Evolutionary conservation across 2,888 invertebrate species (phyloP).

Genomic region (Netelia melanura): DNA sequence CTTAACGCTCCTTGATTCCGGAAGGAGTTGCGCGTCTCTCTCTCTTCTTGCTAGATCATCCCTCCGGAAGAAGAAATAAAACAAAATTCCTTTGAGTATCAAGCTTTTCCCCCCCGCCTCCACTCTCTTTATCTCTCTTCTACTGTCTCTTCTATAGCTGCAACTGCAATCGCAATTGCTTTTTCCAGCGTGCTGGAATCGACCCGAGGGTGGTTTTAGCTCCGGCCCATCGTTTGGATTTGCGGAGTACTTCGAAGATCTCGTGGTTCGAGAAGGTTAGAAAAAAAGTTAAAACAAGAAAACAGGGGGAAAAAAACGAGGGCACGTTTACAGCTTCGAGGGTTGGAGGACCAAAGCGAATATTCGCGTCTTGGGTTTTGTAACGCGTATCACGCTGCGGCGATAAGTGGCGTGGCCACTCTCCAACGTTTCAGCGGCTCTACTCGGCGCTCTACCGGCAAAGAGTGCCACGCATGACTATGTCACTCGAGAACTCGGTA

Average conservation of each 20-base stretch:
- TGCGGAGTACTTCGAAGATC: conserved; percentile 7
- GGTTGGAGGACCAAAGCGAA: conserved; percentile 18
- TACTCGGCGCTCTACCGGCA: conserved; percentile 6
- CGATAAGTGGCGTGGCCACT: conserved; percentile 53
- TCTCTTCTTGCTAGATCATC: conserved; percentile 39
- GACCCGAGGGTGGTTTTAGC: neutral
- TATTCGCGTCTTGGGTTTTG: conserved; percentile 5
- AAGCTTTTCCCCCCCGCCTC: neutral
- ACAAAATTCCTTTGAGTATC: conserved; percentile 9
- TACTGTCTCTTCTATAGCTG: neutral
- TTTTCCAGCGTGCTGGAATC: neutral
- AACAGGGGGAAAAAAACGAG: conserved; percentile 15
- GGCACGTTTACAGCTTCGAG: neutral
- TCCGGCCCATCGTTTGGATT: conserved; percentile 44
- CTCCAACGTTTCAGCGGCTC: conserved; percentile 48
- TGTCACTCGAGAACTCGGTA: conserved; percentile 8
- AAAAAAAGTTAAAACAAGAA: conserved; percentile 16
- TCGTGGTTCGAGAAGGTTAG: conserved; percentile 7
- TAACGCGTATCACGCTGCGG: conserved; percentile 20
- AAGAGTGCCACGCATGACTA: conserved; percentile 13
- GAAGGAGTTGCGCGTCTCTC: conserved; percentile 63
- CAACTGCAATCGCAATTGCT: conserved; percentile 7
- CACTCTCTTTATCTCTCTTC: neutral
- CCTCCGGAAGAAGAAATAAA: conserved; percentile 19
- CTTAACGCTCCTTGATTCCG: conserved; percentile 70